Evolutionary conservation across 2,113 vertebrate genomes (phyloP).

Genomic region (Leucoraja erinaceus): DNA sequence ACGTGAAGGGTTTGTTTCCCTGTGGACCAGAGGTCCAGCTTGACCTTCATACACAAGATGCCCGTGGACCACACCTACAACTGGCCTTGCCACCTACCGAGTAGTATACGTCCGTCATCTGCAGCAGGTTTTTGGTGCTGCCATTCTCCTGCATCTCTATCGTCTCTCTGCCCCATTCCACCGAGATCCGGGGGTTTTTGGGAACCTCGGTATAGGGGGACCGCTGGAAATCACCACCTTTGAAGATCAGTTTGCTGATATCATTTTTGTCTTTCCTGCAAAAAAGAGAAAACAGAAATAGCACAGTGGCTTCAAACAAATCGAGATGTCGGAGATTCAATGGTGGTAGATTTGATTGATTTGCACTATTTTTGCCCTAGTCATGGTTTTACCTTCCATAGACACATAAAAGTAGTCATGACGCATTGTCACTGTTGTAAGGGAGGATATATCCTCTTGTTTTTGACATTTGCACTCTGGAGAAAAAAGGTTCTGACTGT

Average conservation of each 20-base stretch:
- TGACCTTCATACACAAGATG: too few relatives aligned
- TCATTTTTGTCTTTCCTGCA: conserved; percentile 92
- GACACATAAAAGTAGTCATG: too few relatives aligned
- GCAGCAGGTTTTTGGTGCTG: conserved; percentile 95
- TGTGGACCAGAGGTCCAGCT: too few relatives aligned
- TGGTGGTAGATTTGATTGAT: too few relatives aligned
- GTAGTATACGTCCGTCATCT: conserved; percentile 94
- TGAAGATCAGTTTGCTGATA: conserved; percentile 97
- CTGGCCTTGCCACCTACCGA: conserved; percentile 62
- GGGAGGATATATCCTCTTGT: too few relatives aligned
- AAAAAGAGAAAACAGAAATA: conserved; percentile 42
- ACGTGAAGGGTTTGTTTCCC: too few relatives aligned
- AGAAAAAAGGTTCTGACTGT: too few relatives aligned
- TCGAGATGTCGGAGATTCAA: neutral
- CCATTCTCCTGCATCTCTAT: conserved; percentile 98
- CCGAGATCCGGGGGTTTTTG: conserved; percentile 78
- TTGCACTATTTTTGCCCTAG: too few relatives aligned
- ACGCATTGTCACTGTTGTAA: too few relatives aligned
- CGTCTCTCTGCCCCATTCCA: conserved; percentile 90
- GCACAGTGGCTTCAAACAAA: neutral
- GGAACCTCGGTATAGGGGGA: conserved; percentile 88
- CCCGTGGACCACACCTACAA: neutral
- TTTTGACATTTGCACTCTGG: too few relatives aligned
- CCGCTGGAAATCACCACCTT: conserved; percentile 93
- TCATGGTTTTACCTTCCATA: too few relatives aligned